Conservation (phyloP, 2,797 vertebrate genomes). For the Anas bahamensis region DNA sequence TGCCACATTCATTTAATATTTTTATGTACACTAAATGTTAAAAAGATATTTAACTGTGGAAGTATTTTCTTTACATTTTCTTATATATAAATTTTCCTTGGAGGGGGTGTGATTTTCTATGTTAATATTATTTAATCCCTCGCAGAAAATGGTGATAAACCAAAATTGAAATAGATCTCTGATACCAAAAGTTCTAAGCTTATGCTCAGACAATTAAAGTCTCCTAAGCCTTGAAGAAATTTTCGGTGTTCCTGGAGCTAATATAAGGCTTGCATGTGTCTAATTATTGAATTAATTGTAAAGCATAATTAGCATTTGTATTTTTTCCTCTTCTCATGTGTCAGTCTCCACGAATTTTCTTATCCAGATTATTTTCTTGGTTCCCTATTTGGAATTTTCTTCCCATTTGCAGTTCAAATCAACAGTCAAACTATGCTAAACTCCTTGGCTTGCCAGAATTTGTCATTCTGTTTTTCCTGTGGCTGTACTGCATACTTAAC, state of each 20-base stretch:
- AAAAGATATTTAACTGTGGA: neutral
- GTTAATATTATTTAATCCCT: neutral
- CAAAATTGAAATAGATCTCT: neutral
- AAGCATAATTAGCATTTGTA: neutral
- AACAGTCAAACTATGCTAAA: neutral
- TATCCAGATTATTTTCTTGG: neutral
- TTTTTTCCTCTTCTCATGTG: neutral
- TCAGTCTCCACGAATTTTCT: neutral
- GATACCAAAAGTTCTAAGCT: neutral
- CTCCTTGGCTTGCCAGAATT: neutral
- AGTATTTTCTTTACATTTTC: neutral
- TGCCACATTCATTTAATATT: neutral
- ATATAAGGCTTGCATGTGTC: neutral
- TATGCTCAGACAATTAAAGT: neutral
- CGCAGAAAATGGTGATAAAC: neutral
- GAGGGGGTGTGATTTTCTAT: neutral
- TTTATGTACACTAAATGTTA: neutral
- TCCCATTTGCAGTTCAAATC: neutral
- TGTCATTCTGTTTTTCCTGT: neutral
- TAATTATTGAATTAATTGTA: neutral
- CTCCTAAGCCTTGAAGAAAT: neutral
- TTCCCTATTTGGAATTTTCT: neutral
- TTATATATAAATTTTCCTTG: neutral
- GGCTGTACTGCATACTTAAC: neutral
- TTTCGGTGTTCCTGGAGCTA: neutral